Evolutionary conservation across 2,113 vertebrate genomes (phyloP), one percentile per base, ranked within the genome.

Genomic region (Passerina amoena): DNA sequence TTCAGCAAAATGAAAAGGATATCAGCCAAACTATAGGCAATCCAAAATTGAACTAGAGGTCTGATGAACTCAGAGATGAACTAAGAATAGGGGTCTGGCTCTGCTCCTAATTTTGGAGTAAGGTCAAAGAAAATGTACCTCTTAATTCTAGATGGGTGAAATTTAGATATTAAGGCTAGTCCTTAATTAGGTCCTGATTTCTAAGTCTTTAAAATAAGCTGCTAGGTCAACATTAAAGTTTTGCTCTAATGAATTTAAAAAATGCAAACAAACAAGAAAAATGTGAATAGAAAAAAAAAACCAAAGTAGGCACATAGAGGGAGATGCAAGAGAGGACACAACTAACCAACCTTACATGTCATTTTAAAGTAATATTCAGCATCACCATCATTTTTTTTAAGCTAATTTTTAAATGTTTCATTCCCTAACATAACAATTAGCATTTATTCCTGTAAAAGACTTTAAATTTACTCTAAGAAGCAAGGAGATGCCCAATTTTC

Each of bases 311-410:
- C 8, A n/a, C 6, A 37, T 31, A 4, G 21, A 54, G 23, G 59
- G 14, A 59, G 7, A 30, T 38, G 21, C 9, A 69, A 75, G 13
- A 61, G 22, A 13, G 5, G 7, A 47, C 14, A 40, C 0, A 0
- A 63, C 13, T 79, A 20, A 45, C 4, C 80, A n/a, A 61, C 3
- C 1, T 64, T 45, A 31, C 5, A 21, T 6, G 2, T 61, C 11
- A 5, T 53, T 79, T 76, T 31, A 0, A 75, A 50, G 11, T 27
- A 40, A 19, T 16, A 35, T 54, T 53, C 2, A 72, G 9, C 13
- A 57, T 22, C 9, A 31, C 3, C 5, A 1, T 42, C 33, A 40
- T 13, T 22, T 76, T 82, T 79, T 83, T 16, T 45, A 71, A 19
- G 28, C 1, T 68, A 45, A 14, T n/a, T 45, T 17, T 31, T 23